Evolutionary conservation across 1,140 invertebrate genomes (phyloP).

Genomic region (Drosophila sp.): DNA sequence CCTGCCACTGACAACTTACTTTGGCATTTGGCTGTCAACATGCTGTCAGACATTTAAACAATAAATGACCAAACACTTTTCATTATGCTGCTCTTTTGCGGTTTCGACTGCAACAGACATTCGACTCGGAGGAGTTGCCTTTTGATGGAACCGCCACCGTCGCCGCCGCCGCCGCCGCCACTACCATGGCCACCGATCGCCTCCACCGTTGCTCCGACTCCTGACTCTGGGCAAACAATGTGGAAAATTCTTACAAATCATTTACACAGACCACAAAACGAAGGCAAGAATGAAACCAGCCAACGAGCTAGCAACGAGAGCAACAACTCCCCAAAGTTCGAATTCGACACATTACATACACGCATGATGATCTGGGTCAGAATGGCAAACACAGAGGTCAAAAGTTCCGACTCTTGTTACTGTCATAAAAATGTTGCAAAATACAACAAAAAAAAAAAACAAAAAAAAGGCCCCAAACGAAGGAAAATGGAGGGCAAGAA

Average conservation of each 20-base stretch:
- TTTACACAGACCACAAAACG: constrained; percentile 11
- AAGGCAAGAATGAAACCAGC: constrained; percentile 1
- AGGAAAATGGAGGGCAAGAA: constrained; percentile 62
- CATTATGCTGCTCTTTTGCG: constrained; percentile 79
- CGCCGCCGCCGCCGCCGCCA: background rate
- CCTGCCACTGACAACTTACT: constrained; percentile 74
- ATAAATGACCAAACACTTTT: constrained; percentile 81
- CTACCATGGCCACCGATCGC: background rate
- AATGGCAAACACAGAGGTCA: constrained; percentile 58
- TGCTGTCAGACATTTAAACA: constrained; percentile 80
- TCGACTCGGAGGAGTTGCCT: constrained; percentile 2
- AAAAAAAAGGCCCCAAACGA: constrained; percentile 27
- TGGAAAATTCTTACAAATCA: constrained; percentile 41
- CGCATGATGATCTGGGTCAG: constrained; percentile 71
- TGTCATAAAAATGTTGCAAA: constrained; percentile 79
- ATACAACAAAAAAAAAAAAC: constrained; percentile 14
- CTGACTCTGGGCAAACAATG: constrained; percentile 40
- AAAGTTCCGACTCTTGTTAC: constrained; percentile 74
- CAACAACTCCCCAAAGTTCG: constrained; percentile 32
- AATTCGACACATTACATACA: constrained; percentile 25
- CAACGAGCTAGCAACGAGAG: background rate
- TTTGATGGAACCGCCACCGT: constrained; percentile 1
- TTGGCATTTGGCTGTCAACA: constrained; percentile 80
- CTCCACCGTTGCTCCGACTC: background rate
- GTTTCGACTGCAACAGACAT: constrained; percentile 57